Base-by-base conservation (phyloP, 2,113 vertebrate species). In the Prochilodus magdalenae region DNA sequence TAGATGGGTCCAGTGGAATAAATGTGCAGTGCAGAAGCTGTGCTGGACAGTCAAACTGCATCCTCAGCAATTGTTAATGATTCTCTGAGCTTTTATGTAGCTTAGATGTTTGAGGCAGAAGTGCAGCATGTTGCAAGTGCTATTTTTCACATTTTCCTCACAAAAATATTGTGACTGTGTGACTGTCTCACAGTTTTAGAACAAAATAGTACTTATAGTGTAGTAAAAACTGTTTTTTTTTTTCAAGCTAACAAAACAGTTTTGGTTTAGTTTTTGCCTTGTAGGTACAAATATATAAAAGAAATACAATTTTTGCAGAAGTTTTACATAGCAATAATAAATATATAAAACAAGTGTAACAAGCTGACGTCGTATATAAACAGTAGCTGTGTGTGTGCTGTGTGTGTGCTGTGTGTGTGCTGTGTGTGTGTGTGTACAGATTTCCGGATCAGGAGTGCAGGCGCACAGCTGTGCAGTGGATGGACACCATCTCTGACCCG, bases 371-470 rank as follows among this genome's bases (percentile, higher is more conserved):
- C 16, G 49, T 16, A 51, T 51, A 3, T 16, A 51, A 51, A 51
- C 49, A 8, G 40, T 44, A 11, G 1, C 5, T 44, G 40, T 44
- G 40, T 44, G 40, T 44, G 40, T 44, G 40, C 33, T n/a, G n/a
- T n/a, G n/a, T n/a, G n/a, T n/a, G n/a, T n/a, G n/a, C n/a, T 36
- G 15, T 71, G 13, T 71, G 40, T 86, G 57, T 80, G 62, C n/a
- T 11, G 10, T 73, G 27, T 49, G 62, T 74, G 27, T 62, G 14
- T 36, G 26, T 5, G 0, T 86, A 10, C 81, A 99, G 98, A 62
- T 99, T 99, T 87, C 96, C 97, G 0, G 98, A 99, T 88, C 98
- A 99, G 92, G 97, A 99, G 91, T 94, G 99, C 76, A 94, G 98
- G 36, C 95, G 94, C 51, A 97, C 97, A 0, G 98, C 98, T 0